Conservation (phyloP, 2,797 vertebrate species). For the Manis pentadactyla region DNA sequence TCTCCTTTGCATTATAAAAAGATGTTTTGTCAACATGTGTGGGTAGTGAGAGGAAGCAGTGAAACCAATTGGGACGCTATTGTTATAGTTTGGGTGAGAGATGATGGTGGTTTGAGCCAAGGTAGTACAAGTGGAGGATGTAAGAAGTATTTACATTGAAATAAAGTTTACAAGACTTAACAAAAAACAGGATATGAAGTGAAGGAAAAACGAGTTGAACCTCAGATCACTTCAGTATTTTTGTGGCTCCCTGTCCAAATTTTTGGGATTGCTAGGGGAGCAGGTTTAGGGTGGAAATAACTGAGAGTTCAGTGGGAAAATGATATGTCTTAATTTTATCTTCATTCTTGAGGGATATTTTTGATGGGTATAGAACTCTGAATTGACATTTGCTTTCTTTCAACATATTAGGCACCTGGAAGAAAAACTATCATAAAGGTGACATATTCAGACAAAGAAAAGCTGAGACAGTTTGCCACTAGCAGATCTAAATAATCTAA, state of each 20-base stretch:
- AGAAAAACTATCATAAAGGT: conserved; percentile 17
- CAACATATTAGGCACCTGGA: background rate
- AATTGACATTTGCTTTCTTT: background rate
- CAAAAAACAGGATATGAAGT: background rate
- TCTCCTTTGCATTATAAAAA: conserved; percentile 1
- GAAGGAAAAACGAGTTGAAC: background rate
- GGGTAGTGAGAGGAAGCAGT: conserved; percentile 1
- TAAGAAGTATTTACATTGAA: background rate
- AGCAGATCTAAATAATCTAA: conserved; percentile 30
- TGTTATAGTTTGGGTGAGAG: background rate
- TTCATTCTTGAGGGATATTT: background rate
- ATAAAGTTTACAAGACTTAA: background rate
- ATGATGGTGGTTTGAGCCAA: background rate
- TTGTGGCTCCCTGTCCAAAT: background rate
- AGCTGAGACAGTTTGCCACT: background rate
- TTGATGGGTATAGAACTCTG: background rate
- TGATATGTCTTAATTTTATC: background rate
- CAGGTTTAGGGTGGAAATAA: background rate
- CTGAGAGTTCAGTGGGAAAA: background rate
- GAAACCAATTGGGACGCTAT: background rate
- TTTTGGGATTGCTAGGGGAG: background rate
- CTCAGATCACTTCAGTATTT: background rate
- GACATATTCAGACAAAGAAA: conserved; percentile 31
- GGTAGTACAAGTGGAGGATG: background rate
- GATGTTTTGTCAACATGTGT: background rate